Evolutionary conservation across 2,797 vertebrate genomes (phyloP).

Genomic region (Distichodus sexfasciatus): DNA sequence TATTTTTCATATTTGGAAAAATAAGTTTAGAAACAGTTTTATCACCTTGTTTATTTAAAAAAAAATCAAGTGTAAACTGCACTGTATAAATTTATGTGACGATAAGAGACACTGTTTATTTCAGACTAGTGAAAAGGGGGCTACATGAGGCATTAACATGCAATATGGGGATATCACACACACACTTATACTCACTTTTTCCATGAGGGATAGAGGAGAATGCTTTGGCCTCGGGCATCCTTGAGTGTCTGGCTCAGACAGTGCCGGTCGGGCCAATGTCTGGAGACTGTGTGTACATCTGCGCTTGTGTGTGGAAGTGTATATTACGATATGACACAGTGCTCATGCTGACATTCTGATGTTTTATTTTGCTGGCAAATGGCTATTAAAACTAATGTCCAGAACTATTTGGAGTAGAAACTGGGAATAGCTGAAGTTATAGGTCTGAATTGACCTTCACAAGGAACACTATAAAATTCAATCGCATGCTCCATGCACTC

Average conservation of each 20-base stretch:
- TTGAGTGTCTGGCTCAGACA: constrained; percentile 74
- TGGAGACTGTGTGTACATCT: constrained; percentile 45
- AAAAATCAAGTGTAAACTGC: not conserved
- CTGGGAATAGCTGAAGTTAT: not conserved
- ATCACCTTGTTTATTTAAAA: not conserved
- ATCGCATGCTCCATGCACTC: not conserved
- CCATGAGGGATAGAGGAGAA: constrained; percentile 71
- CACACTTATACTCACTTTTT: constrained; percentile 76
- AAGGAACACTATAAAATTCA: not conserved
- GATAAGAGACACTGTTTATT: constrained; percentile 62
- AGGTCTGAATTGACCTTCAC: constrained; percentile 9
- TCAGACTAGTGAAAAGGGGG: constrained; percentile 66
- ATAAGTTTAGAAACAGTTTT: not conserved
- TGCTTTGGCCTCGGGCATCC: constrained; percentile 74
- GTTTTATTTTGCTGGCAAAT: constrained; percentile 31
- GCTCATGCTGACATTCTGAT: constrained; percentile 11
- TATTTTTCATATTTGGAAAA: not conserved
- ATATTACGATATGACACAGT: constrained; percentile 32
- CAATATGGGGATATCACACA: constrained; percentile 72
- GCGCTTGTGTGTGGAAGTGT: constrained; percentile 39
- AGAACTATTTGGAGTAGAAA: constrained; percentile 6
- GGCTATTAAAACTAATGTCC: constrained; percentile 8
- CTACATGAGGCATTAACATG: constrained; percentile 72
- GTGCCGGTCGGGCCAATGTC: constrained; percentile 60
- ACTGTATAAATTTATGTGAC: constrained; percentile 51